Percentiles rank a stretch among this genome's conserved stretches.
Conservation (phyloP, 2,113 vertebrate genomes). For the Pteropus alecto region DNA sequence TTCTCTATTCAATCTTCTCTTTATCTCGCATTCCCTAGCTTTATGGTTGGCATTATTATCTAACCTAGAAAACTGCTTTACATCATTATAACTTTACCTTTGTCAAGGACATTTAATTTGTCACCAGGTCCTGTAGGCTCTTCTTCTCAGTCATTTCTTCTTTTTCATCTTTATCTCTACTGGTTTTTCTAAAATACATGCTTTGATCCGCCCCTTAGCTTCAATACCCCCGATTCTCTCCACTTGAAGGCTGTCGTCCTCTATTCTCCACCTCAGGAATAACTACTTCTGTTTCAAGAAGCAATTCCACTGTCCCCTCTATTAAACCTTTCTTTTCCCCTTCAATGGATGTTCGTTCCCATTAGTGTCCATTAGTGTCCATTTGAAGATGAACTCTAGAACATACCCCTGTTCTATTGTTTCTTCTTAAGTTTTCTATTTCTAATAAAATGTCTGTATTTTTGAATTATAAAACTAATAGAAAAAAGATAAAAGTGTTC, state of each 20-base stretch:
- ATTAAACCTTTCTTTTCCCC: neutral
- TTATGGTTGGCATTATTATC: neutral
- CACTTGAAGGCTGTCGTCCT: neutral
- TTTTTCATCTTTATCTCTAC: neutral
- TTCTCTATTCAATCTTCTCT: neutral
- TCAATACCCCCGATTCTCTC: neutral
- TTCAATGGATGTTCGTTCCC: neutral
- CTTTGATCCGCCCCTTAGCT: neutral
- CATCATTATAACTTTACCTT: neutral
- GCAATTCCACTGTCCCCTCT: neutral
- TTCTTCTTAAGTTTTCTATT: neutral
- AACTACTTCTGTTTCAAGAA: neutral
- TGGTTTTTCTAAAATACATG: neutral
- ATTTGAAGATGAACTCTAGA: neutral
- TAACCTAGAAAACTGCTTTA: neutral
- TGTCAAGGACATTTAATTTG: neutral
- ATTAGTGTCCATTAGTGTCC: neutral
- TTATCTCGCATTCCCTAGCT: neutral
- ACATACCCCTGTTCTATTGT: neutral
- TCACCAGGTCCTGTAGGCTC: neutral
- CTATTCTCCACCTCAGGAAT: neutral
- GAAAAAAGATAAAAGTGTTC: neutral
- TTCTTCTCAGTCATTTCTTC: neutral
- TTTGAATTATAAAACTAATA: neutral
- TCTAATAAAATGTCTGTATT: neutral